Evolutionary conservation across 2,797 vertebrate species (phyloP), one percentile per base, ranked within the genome.

Genomic region (Spondyliosoma cantharus): DNA sequence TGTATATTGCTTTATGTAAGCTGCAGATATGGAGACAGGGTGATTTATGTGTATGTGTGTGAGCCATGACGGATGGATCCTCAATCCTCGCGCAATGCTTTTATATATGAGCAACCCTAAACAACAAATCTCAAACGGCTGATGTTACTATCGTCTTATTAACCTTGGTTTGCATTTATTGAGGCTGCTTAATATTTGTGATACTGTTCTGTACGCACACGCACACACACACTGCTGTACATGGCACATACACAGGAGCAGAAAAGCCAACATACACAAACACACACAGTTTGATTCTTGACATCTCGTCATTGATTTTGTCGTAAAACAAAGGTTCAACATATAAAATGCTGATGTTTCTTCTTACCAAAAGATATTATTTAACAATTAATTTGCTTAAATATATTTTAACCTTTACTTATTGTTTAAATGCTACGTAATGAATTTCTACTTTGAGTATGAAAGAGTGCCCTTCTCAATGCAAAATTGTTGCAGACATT

Each of bases 121-220:
- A 60, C 24, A 45, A 70, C 67, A 77, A 78, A 87, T 62, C 63
- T 71, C 17, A 19, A 19, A n/a, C 13, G 48, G 49, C 57, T 68
- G 71, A 80, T 66, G 59, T 74, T 20, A 13, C 75, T 42, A 7
- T 82, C 59, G 75, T 68, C 70, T 56, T 77, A 65, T 84, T 68
- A 81, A 71, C 67, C 64, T 68, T 66, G 50, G 71, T 77, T 86
- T 85, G 63, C 71, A 71, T 81, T 88, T 77, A 77, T 88, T 65
- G 52, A 16, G 4, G 57, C 46, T 20, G 19, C 20, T 56, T 48
- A 58, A 53, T 20, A 63, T 59, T 4, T 67, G 20, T 32, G 14
- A 32, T 45, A 43, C 43, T 67, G 27, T 22, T 37, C 32, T 8
- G 32, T 20, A 11, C 6, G 5, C 29, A 29, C 3, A 29, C 32